A percentile compares a stretch with the other conserved stretches of the same genome.
phyloP scores from a whole-genome alignment of 2,888 invertebrate genomes.

The Cheilosia variabilis region DNA sequence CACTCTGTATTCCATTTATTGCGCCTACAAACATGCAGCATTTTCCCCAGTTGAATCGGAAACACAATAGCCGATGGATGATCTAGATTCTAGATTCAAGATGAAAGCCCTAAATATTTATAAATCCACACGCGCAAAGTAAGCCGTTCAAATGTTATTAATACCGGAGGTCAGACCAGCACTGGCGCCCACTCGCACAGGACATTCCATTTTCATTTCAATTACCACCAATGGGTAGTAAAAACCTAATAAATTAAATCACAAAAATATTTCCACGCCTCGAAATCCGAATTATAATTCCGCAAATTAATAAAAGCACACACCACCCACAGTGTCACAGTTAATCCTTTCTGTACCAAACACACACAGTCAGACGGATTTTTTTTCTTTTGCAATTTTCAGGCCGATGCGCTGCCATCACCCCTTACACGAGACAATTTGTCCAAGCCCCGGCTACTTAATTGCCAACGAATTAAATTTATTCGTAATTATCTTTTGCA shows the following conservation, averaged over 20 bases:
- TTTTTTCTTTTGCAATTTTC: conserved; percentile 10
- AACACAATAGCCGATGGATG: no score
- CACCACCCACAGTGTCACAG: conserved; percentile 26
- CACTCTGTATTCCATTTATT: no score
- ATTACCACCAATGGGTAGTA: background rate
- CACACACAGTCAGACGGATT: background rate
- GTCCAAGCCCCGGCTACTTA: conserved; percentile 35
- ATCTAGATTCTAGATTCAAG: no score
- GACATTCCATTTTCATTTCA: background rate
- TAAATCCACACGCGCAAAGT: no score
- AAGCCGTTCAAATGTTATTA: background rate
- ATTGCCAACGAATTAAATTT: conserved; percentile 54
- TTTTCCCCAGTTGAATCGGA: no score
- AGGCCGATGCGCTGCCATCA: conserved; percentile 48
- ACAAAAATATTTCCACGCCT: background rate
- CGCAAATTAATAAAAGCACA: conserved; percentile 12
- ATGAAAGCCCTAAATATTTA: no score
- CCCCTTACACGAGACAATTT: conserved; percentile 22
- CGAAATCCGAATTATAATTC: conserved; percentile 5
- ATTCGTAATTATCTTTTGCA: conserved; percentile 46
- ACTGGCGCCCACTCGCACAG: background rate
- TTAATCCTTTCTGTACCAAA: conserved; percentile 20
- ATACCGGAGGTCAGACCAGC: background rate
- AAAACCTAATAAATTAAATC: conserved; percentile 24
- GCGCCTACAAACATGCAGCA: no score